Evolutionary conservation across 2,797 vertebrate species (phyloP), one percentile per base, ranked within the genome.

Genomic region (Melanotaenia boesemani): DNA sequence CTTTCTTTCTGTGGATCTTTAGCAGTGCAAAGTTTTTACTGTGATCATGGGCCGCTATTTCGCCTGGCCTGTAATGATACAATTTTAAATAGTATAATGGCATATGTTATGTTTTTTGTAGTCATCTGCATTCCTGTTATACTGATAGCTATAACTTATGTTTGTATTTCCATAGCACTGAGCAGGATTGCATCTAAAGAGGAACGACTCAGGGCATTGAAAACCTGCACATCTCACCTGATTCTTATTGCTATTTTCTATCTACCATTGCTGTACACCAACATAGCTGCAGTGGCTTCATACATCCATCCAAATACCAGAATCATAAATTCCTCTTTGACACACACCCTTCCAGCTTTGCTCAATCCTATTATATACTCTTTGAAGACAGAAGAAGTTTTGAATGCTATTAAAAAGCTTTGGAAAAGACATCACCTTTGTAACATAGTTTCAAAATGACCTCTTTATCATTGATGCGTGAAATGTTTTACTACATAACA

Each of bases 351-450:
- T 32, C 90, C 88, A n/a, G 44, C 88, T 26, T 61, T 91, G 56
- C 52, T 93, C 0, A 93, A 94, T 74, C 90, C 90, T 4, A 82
- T 92, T n/a, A 36, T 92, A 7, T 92, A 92, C 59, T 86, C 87
- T 15, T 56, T 93, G 18, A 91, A 92, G 74, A 91, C 93, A 36
- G 84, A 93, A 5, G 91, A 93, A 36, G 66, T 93, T 16, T 59
- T 77, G 60, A 79, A 41, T 0, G 80, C 88, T 18, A 39, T 91
- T 2, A 92, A 62, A 52, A 85, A 55, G 7, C 22, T 86, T 5
- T 70, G 6, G 2, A 69, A 64, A 44, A 65, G 34, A 41, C 54
- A 36, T 20, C 54, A 8, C 12, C 10, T 39, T 2, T 24, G 5
- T 0, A 32, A 46, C 5, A 30, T 18, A 52, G 9, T 1, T 4